Evolutionary conservation across 2,113 vertebrate species (phyloP), one percentile per base, ranked within the genome.

Genomic region (Emydura subglobosa): DNA sequence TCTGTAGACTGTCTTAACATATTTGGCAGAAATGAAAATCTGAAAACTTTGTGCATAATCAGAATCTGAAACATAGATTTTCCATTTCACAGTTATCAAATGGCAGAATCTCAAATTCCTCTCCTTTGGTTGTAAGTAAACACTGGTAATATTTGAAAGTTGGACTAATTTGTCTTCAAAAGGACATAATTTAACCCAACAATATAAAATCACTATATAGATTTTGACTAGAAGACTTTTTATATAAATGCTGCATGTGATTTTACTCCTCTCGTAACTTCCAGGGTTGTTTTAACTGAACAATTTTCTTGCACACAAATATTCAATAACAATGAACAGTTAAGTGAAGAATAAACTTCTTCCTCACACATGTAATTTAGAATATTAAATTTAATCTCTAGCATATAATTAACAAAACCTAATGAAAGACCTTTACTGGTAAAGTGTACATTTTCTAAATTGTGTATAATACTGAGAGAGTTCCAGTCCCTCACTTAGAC

Each of bases 231-330:
- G 6, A 61, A 2, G 2, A 1, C 19, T 34, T 24, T 88, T 44
- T 57, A 50, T 7, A 9, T 4, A 49, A 44, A 65, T 44, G 21
- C 0, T 1, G 16, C 1, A 1, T 1, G 2, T 16, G 47, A 2
- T 65, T 87, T 87, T 85, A 68, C 0, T 0, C 0, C 31, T 79
- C 3, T 68, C 55, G 34, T 84, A 84, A 68, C 34, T 17, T 72
- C 54, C 49, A 72, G 13, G 8, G 65, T 39, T 39, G 65, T n/a
- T 72, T 1, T 78, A 78, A 72, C 34, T 47, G 24, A 47, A 47
- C 24, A 47, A 44, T 61, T 85, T 90, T 85, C 34, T 47, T 27
- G 44, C 51, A 2, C 5, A 74, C 1, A 88, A 29, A 8, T 88
- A 14, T 54, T n/a, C 7, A 3, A 51, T 57, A 87, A 11, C 2